Conservation (phyloP, 2,113 vertebrate genomes). For the Corapipo altera region DNA sequence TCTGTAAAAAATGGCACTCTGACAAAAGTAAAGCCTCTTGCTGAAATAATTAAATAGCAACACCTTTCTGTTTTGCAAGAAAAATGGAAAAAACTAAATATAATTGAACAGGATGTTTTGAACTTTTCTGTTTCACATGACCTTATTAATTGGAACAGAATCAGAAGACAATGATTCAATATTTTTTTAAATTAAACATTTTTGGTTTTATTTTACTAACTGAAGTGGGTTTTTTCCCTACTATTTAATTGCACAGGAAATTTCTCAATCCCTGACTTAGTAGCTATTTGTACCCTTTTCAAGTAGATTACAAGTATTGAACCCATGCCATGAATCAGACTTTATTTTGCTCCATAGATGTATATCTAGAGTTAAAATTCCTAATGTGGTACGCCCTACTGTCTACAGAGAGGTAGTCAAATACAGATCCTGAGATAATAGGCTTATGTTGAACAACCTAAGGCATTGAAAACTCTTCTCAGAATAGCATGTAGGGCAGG, state of each 20-base stretch:
- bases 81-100: background rate
- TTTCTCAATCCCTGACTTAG: rapidly evolving
- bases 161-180: background rate
- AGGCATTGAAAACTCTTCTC: background rate
- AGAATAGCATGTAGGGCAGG: background rate
- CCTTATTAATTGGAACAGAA: background rate
- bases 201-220: background rate
- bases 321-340: background rate
- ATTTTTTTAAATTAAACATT: background rate
- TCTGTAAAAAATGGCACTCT: background rate
- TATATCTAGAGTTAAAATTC: background rate
- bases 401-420: background rate
- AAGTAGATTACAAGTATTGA: background rate
- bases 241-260: background rate
- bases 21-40: background rate
- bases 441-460: background rate
- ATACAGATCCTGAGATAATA: background rate
- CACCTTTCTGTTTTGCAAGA: background rate
- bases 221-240: rapidly evolving
- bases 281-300: background rate
- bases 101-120: background rate
- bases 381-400: background rate
- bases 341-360: background rate
- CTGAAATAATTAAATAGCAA: background rate
- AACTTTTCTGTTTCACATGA: background rate